Percentiles rank a stretch among this genome's conserved stretches.
These are phyloP conservation scores for Aphidoletes aphidimyza DNA, from an alignment of 2,888 invertebrate species.

Conservation along the genomic window DNA sequence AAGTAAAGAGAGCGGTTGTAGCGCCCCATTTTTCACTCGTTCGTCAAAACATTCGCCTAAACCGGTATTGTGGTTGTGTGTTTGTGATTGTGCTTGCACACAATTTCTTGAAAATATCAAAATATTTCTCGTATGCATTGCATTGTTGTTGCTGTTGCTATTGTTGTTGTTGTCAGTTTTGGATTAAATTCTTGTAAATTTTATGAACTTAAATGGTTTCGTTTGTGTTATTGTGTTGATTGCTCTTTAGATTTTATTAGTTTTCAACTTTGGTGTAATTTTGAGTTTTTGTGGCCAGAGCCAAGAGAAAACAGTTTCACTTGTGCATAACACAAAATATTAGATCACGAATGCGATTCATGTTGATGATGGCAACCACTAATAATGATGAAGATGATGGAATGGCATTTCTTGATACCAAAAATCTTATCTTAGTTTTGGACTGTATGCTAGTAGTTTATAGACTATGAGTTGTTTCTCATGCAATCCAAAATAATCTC, in stretches of 20 bases:
- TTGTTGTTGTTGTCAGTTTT: background rate
- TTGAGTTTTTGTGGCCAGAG: no score
- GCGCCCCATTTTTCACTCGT: no score
- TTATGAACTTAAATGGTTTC: conserved; percentile 11
- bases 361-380: background rate
- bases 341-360: no score
- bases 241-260: conserved; percentile 27
- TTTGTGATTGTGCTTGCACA: background rate
- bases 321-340: background rate
- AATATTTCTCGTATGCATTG: background rate
- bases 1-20: no score
- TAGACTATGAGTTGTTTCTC: background rate
- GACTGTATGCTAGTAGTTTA: background rate
- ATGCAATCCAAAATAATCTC: background rate
- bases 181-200: conserved; percentile 15
- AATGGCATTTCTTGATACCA: no score
- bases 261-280: conserved; percentile 28
- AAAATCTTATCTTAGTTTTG: background rate
- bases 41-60: conserved; percentile 4
- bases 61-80: background rate
- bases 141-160: background rate
- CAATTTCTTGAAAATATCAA: conserved; percentile 6
- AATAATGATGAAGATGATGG: background rate
- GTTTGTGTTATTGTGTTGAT: no score
- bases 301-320: background rate